Evolutionary conservation across 2,797 vertebrate species (phyloP), one percentile per base, ranked within the genome.

Genomic region (Pantherophis vulpinus): DNA sequence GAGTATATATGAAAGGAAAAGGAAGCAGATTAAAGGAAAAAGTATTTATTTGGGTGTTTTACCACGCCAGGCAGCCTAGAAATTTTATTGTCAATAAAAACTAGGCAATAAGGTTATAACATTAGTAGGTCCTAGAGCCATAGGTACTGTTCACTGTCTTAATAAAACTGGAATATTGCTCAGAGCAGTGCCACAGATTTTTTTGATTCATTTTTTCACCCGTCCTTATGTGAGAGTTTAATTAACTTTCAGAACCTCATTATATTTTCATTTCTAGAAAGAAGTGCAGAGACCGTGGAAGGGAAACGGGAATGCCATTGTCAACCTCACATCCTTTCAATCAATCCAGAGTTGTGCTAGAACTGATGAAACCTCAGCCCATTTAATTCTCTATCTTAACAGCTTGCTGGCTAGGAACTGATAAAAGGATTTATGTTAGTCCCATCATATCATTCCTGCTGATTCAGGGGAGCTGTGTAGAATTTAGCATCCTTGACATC

Each of bases 191-290:
- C 91, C 88, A 94, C 83, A 91, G 4, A 91, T 93, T 92, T 93
- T 92, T 59, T 32, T 94, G 83, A 92, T 95, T 94, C 87, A 94
- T 95, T 94, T 95, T 88, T 88, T 86, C 87, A 90, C 54, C 90
- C 94, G 92, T 74, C 47, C 89, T 95, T 95, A 16, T n/a, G 92
- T 70, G 51, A 94, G 51, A 74, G 20, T 94, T 93, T 90, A 94
- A 94, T 95, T 96, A 95, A 94, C 89, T 96, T 91, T 90, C 90
- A 87, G 42, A 89, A 55, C 8, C 12, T 93, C 91, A 94, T 56
- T 92, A 79, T 94, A 56, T 91, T 70, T 94, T 47, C 91, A 37
- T 74, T 8, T 91, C 8, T 29, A 88, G 63, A 90, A 93, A 70
- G 56, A 91, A 74, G 58, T 91, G 5, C 25, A 93, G 94, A 20